Base-by-base conservation (phyloP, 2,113 vertebrate genomes). In the Sorex fumeus region DNA sequence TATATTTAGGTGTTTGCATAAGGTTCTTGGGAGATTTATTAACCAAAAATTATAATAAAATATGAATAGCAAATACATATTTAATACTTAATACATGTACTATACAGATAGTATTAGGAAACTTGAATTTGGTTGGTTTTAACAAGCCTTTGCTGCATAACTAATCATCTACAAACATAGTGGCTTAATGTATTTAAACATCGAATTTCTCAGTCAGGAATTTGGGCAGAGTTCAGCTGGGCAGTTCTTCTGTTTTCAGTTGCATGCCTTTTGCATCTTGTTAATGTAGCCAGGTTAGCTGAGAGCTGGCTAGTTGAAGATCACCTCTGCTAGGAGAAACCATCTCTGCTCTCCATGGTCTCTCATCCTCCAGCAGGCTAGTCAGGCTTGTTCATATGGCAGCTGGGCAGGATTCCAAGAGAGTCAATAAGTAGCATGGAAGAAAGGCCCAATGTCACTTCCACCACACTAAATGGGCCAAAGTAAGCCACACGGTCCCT, bases 41-140 rank as follows among this genome's bases (percentile, higher is more conserved):
- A 67, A 45, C 57, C 71, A 27, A 69, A 69, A 40, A 82, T 43
- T 53, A 2, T 83, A 93, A 84, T 45, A 84, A 81, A 90, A 94
- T 72, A 12, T 90, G 30, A 85, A 76, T 88, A 80, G 90, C 12
- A 77, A 91, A 76, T 57, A 32, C 15, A 93, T 25, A 82, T 18
- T 53, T 90, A 76, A 88, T 78, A 28, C 32, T 88, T 67, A 85
- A 75, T 81, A 64, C 60, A 67, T 1, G 79, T 7, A 69, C 36
- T 47, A 43, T 4, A 64, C 3, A 27, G 91, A 2, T 66, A 30
- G 84, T 76, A 91, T 87, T 79, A 91, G 94, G 30, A 12, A 72
- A 19, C 11, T 5, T 7, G 43, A 90, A 18, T 2, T 27, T 62
- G 34, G 25, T 70, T 88, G 13, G 12, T 84, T 69, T 67, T 1